Evolutionary conservation across 92 coral and sea anemone genomes (phyloP), one percentile per base, ranked within the genome.

Genomic region (Phenganax subtilis): DNA sequence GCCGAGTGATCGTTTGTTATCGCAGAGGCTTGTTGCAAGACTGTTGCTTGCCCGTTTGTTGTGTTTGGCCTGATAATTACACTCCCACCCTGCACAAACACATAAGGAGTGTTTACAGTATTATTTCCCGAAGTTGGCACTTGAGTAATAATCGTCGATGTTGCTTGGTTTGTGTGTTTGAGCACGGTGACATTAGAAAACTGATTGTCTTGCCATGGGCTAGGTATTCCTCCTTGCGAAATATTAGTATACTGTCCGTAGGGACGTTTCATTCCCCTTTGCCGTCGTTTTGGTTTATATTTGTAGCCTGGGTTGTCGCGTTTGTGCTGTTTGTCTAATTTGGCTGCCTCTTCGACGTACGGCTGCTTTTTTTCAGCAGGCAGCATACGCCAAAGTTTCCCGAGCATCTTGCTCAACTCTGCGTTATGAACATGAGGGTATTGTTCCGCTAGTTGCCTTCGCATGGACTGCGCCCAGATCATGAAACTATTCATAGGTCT

Each of bases 351-450:
- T 88, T 96, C 99, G 27, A 96, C 99, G 86, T 90, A 96, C 28
- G 99, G 99, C 80, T 96, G 99, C 62, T 96, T 96, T 80, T 96
- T 93, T 51, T 96, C 92, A 62, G 99, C 92, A 55, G 99, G 89
- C 54, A 96, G 89, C 99, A 96, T 91, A 73, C 99, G 86, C 99
- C 99, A 96, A 0, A 96, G 88, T 80, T 96, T 96, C 6, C 99
- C 99, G n/a, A 96, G 85, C 99, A 96, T 96, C 85, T 96, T 96
- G 75, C 99, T 96, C 14, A 96, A 83, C 90, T 96, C 99, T 57
- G 99, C 99, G 89, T 96, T 96, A 67, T 96, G 99, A 37, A 96
- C 99, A 84, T 96, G 99, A 66, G 99, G 99, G 87, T 96, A 96
- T 81, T 96, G 99, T 61, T 96, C 99, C 9, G 99, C 99, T 2